Conservation (phyloP, 92 coral and sea anemone species). For the Parazoanthus atlanticus region DNA sequence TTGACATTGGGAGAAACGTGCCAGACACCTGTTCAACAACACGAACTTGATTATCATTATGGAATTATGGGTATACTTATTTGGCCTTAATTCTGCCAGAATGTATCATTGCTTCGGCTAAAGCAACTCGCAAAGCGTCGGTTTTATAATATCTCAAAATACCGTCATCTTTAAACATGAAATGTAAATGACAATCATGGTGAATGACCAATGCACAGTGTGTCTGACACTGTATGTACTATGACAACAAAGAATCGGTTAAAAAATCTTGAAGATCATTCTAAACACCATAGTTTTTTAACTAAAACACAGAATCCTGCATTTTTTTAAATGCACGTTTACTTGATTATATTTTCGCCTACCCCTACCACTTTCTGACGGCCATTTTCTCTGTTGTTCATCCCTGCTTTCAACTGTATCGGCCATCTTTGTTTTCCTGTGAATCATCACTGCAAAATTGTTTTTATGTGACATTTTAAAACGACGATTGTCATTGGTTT, state of each 20-base stretch:
- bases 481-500: conserved; percentile 32
- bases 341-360: background rate
- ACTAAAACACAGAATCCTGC: background rate
- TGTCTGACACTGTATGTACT: background rate
- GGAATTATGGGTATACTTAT: no score
- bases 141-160: no score
- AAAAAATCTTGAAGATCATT: background rate
- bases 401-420: conserved; percentile 53
- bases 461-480: background rate
- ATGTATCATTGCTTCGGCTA: background rate
- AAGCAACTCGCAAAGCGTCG: background rate
- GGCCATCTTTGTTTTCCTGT: conserved; percentile 79
- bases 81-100: background rate
- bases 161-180: no score
- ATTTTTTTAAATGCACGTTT: background rate
- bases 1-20: background rate
- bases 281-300: background rate
- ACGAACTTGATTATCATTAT: background rate
- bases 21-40: no score
- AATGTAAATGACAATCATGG: background rate
- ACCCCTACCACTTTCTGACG: conserved; percentile 4
- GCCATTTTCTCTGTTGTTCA: background rate
- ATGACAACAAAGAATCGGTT: background rate
- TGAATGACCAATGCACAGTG: background rate
- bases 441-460: conserved; percentile 63